Percentiles rank a stretch among this genome's conserved stretches.
Conservation (phyloP, 2,113 vertebrate species). For the Vicugna pacos region DNA sequence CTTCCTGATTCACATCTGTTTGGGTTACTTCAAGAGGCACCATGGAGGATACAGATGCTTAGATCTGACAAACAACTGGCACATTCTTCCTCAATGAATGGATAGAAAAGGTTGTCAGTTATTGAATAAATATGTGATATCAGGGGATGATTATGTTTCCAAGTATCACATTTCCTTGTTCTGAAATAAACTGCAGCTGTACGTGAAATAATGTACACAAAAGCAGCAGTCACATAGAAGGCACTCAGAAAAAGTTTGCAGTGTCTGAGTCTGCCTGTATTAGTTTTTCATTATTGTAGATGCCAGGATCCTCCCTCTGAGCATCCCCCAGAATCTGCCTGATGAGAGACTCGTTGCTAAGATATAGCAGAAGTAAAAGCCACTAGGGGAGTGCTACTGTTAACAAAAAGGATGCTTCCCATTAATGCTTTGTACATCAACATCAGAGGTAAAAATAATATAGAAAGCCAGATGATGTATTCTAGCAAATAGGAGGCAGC, state of each 20-base stretch:
- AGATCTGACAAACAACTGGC: not conserved
- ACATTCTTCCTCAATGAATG: not conserved
- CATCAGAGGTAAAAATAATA: not conserved
- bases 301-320: not conserved
- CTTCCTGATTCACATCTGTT: not conserved
- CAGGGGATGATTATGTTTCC: not conserved
- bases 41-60: not conserved
- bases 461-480: not conserved
- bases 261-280: not conserved
- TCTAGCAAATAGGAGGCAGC: not conserved
- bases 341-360: not conserved
- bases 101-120: not conserved
- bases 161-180: slow-evolving; percentile 10
- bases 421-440: not conserved
- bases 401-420: not conserved
- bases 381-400: not conserved
- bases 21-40: not conserved
- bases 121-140: not conserved
- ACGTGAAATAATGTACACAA: not conserved
- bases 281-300: not conserved
- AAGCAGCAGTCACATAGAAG: not conserved
- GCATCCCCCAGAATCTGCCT: not conserved
- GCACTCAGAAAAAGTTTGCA: not conserved
- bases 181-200: not conserved
- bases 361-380: not conserved